Conservation (phyloP, 2,797 vertebrate genomes). For the Cheirogaleus major region DNA sequence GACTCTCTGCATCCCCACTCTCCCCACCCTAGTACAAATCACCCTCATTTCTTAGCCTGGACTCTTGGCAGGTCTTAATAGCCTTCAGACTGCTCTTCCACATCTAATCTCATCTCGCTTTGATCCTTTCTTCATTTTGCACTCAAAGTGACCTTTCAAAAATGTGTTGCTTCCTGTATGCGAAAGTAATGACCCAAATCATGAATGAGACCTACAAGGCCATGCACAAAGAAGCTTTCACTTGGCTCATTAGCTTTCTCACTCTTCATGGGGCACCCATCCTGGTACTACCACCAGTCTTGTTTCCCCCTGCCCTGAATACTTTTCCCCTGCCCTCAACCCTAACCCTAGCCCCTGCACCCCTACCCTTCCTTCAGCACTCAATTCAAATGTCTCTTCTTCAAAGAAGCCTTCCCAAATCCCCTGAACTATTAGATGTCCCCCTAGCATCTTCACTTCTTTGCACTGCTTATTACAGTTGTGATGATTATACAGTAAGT, state of each 20-base stretch:
- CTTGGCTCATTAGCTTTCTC: neutral
- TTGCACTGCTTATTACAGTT: neutral
- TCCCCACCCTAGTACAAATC: neutral
- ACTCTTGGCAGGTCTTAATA: neutral
- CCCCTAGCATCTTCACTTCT: neutral
- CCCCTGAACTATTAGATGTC: neutral
- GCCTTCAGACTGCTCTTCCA: neutral
- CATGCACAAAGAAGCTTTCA: neutral
- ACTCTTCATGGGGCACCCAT: neutral
- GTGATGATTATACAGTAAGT: neutral
- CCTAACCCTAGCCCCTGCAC: neutral
- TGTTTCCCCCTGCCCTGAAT: neutral
- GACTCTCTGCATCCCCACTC: neutral
- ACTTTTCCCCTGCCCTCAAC: neutral
- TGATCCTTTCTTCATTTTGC: neutral
- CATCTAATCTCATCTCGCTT: neutral
- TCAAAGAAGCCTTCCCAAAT: neutral
- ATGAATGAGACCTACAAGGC: neutral
- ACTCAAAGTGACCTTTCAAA: slow-evolving; percentile 12
- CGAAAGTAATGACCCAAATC: neutral
- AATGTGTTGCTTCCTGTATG: neutral
- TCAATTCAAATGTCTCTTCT: slow-evolving; percentile 11
- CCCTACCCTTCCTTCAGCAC: neutral
- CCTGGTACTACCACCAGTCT: neutral
- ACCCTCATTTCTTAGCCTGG: neutral